Conservation (phyloP, 1,140 invertebrate genomes). For the Acromyrmex heyeri region DNA sequence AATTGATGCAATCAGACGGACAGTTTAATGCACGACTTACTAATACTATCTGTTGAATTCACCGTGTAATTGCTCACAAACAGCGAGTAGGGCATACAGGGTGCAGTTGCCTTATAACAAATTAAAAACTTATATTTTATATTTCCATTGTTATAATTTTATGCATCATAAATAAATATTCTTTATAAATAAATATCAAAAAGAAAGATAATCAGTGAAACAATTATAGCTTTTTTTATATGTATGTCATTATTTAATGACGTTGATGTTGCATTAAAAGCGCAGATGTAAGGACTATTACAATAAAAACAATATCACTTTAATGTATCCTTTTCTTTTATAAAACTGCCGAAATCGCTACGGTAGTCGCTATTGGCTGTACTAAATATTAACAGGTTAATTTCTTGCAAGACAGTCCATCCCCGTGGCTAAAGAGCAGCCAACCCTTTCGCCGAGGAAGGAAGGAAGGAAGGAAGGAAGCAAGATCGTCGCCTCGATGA, state of each 20-base stretch:
- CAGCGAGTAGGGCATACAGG: no score
- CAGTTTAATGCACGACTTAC: no score
- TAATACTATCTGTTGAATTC: no score
- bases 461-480: slow-evolving; percentile 71
- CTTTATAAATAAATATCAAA: slow-evolving; percentile 4
- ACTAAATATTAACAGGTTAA: slow-evolving; percentile 74
- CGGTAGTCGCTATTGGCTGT: slow-evolving; percentile 49
- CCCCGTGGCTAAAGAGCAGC: slow-evolving; percentile 4
- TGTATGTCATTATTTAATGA: not conserved
- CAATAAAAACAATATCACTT: not conserved
- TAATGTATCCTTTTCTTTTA: not conserved
- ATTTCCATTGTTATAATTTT: not conserved
- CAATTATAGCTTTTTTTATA: not conserved
- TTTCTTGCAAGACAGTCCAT: slow-evolving; percentile 58
- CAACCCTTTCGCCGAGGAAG: slow-evolving; percentile 55
- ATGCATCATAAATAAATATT: not conserved
- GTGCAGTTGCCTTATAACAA: no score
- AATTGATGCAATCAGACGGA: no score
- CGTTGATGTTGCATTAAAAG: slow-evolving; percentile 13
- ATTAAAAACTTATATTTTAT: not conserved
- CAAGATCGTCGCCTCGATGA: slow-evolving; percentile 71
- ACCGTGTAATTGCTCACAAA: no score
- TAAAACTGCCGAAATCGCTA: not conserved
- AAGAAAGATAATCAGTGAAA: not conserved
- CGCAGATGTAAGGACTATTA: not conserved